phyloP scores from a whole-genome alignment of 2,888 invertebrate genomes.

The Hypena proboscidalis region DNA sequence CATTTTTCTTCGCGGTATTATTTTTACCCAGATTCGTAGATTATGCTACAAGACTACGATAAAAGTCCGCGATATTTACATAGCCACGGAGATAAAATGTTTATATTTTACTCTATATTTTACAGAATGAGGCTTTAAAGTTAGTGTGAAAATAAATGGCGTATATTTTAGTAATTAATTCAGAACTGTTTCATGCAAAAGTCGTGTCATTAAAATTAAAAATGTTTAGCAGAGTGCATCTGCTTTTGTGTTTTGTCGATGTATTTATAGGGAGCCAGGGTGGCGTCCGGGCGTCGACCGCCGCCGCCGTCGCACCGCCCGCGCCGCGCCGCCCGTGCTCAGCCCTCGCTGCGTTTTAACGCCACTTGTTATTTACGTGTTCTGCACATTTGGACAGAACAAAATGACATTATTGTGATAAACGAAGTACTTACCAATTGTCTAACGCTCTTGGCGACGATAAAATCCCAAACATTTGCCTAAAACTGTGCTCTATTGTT shows the following conservation, averaged over 20 bases:
- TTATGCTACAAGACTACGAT: background rate
- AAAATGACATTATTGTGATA: conserved; percentile 13
- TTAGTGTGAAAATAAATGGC: conserved; percentile 25
- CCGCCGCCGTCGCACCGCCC: conserved; percentile 26
- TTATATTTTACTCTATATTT: too few relatives aligned
- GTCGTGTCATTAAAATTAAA: conserved; percentile 62
- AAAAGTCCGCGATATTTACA: background rate
- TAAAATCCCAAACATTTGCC: too few relatives aligned
- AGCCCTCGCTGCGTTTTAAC: conserved; percentile 29
- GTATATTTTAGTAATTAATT: conserved; percentile 28
- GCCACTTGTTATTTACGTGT: conserved; percentile 29
- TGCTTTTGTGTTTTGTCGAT: conserved; percentile 64
- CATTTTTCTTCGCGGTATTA: background rate
- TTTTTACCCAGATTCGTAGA: background rate
- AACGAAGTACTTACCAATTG: background rate
- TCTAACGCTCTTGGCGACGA: too few relatives aligned
- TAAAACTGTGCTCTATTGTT: too few relatives aligned
- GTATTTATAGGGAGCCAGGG: conserved; percentile 74
- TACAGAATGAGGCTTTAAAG: background rate
- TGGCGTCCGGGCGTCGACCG: conserved; percentile 53
- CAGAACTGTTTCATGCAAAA: conserved; percentile 54
- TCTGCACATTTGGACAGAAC: conserved; percentile 30
- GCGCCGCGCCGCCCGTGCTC: conserved; percentile 25
- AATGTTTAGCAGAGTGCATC: conserved; percentile 64
- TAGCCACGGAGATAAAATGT: background rate